Conservation (phyloP, 2,888 invertebrate species). For the Coelopa pilipes region DNA sequence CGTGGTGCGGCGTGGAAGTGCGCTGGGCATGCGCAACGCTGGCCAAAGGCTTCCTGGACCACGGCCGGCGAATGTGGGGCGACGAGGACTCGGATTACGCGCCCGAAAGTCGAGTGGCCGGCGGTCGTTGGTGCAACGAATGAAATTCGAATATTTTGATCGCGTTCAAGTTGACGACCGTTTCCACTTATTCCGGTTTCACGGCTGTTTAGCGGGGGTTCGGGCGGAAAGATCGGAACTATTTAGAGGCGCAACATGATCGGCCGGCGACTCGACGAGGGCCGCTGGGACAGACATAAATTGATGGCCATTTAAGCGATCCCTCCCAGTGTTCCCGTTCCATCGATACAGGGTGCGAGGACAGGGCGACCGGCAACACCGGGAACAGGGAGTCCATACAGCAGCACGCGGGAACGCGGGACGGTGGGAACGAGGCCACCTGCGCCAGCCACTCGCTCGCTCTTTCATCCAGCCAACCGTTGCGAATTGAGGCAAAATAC, state of each 20-base stretch:
- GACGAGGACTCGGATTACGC: conserved; percentile 24
- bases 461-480: too few species aligned
- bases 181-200: conserved; percentile 29
- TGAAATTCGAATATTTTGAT: conserved; percentile 12
- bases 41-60: conserved; percentile 6
- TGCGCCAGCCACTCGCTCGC: too few species aligned
- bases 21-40: conserved; percentile 7
- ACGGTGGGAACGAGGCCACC: too few species aligned
- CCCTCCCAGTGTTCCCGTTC: too few species aligned
- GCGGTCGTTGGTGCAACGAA: not conserved
- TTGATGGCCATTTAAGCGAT: not conserved
- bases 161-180: not conserved
- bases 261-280: too few species aligned
- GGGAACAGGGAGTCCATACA: too few species aligned
- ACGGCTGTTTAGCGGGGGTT: not conserved
- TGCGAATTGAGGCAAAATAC: too few species aligned
- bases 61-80: conserved; percentile 1
- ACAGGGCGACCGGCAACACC: too few species aligned
- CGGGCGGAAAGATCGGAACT: not conserved
- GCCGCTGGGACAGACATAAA: not conserved
- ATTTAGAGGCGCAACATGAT: conserved; percentile 14
- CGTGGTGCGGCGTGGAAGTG: too few species aligned
- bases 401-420: too few species aligned
- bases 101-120: conserved; percentile 21
- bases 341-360: too few species aligned